Evolutionary conservation across 2,888 invertebrate species (phyloP).

Genomic region (Slavum lentiscoides): DNA sequence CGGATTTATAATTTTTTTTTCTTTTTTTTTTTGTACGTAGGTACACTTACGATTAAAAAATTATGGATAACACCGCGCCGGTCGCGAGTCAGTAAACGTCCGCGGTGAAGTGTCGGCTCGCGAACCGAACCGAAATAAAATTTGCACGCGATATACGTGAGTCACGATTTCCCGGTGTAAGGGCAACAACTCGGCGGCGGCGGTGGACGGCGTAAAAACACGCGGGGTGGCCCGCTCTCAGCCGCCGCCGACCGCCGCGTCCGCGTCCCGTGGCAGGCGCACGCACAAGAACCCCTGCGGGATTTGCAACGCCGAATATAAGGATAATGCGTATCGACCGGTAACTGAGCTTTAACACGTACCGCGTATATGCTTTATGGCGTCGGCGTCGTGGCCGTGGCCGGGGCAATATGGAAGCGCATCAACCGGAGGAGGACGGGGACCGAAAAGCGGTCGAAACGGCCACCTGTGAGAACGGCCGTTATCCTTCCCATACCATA

Average conservation of each 20-base stretch:
- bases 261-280: neutral
- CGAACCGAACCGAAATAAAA: too few relatives aligned
- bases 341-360: slow-evolving; percentile 45
- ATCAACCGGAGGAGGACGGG: neutral
- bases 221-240: neutral
- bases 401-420: neutral
- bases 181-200: neutral
- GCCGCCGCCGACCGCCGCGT: neutral
- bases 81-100: too few relatives aligned
- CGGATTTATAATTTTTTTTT: too few relatives aligned
- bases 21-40: too few relatives aligned
- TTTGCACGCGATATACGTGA: neutral
- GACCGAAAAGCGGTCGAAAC: slow-evolving; percentile 30
- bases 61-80: too few relatives aligned
- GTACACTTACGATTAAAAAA: too few relatives aligned
- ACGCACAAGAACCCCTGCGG: slow-evolving; percentile 22
- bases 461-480: slow-evolving; percentile 50
- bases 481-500: too few relatives aligned
- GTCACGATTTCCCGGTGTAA: too few relatives aligned
- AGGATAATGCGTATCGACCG: slow-evolving; percentile 49
- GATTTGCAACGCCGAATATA: slow-evolving; percentile 37
- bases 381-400: neutral
- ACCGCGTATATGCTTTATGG: slow-evolving; percentile 28
- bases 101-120: too few relatives aligned
- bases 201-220: neutral